Base-by-base conservation (phyloP, 2,797 vertebrate genomes). In the Taenioides sp. region DNA sequence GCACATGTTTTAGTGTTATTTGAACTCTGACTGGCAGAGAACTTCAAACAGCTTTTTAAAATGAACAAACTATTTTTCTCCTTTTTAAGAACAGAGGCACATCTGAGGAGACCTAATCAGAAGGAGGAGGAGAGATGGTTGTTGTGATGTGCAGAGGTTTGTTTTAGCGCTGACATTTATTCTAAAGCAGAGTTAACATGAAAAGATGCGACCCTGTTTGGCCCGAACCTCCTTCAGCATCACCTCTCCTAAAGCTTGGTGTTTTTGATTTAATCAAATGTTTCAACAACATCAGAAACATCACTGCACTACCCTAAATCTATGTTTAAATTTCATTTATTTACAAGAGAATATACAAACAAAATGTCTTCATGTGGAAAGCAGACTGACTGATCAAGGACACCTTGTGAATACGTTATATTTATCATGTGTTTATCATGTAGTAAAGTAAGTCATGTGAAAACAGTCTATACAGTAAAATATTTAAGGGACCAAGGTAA, bases 131-230 rank as follows among this genome's bases (percentile, higher is more conserved):
- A 81, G 86, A 90, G 89, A 91, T 87, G 87, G 78, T 88, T 89
- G 90, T 92, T 89, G 90, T 83, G 87, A 92, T 89, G 92, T 94
- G 90, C 85, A 92, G 91, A 93, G 92, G 69, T 92, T 91, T 89
- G 91, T 91, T 90, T 87, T 85, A 76, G 75, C 28, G 77, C 77
- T 92, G 91, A 92, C 85, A 86, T 91, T 93, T 74, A 84, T 87
- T 92, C 88, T 82, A 82, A 91, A 89, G 84, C 82, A 84, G 81
- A 86, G 81, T 81, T 79, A 79, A 85, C 84, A 90, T 90, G 86
- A 91, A 91, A 91, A 87, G 88, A 83, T 87, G 82, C 76, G 77
- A 72, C 23, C 72, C 66, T 68, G 67, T 23, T 16, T 62, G 28
- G 31, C 73, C 49, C 28, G 60, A 7, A 23, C 65, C 70, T 63